Percentiles rank a stretch among this genome's conserved stretches.
phyloP scores from a whole-genome alignment of 2,113 vertebrate genomes.

The Nibea coibor region DNA sequence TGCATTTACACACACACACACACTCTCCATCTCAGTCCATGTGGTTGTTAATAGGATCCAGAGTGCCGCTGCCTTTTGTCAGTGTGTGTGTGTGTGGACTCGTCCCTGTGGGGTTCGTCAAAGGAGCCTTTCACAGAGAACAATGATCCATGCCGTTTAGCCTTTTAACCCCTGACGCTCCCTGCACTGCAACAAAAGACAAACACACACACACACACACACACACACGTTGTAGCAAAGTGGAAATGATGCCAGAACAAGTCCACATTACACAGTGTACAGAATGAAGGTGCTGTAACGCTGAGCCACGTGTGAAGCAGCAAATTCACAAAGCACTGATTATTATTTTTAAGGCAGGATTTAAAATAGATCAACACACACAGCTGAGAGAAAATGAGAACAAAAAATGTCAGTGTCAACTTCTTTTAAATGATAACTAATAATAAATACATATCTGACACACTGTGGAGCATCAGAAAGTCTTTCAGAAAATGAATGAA shows the following conservation, averaged over 20 bases:
- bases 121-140: conserved; percentile 81
- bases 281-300: background rate
- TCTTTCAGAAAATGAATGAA: background rate
- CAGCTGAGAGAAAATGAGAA: background rate
- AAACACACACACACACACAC: conserved; percentile 39
- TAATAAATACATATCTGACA: background rate
- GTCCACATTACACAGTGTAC: background rate
- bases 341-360: too few species aligned
- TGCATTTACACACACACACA: conserved; percentile 52
- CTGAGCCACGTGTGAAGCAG: too few species aligned
- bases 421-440: background rate
- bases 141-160: conserved; percentile 84
- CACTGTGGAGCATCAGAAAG: background rate
- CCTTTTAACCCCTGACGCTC: conserved; percentile 83
- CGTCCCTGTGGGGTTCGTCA: conserved; percentile 77
- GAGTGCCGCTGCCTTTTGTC: conserved; percentile 76
- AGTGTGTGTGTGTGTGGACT: conserved; percentile 72
- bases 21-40: conserved; percentile 3
- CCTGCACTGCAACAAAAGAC: conserved; percentile 57
- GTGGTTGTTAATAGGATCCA: conserved; percentile 70
- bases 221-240: conserved; percentile 9
- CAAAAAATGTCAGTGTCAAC: too few species aligned
- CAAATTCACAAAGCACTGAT: too few species aligned
- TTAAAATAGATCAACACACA: too few species aligned
- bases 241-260: conserved; percentile 28